These are phyloP conservation scores for Acleris holmiana DNA, from an alignment of 2,888 invertebrate species.

Conservation along the genomic window DNA sequence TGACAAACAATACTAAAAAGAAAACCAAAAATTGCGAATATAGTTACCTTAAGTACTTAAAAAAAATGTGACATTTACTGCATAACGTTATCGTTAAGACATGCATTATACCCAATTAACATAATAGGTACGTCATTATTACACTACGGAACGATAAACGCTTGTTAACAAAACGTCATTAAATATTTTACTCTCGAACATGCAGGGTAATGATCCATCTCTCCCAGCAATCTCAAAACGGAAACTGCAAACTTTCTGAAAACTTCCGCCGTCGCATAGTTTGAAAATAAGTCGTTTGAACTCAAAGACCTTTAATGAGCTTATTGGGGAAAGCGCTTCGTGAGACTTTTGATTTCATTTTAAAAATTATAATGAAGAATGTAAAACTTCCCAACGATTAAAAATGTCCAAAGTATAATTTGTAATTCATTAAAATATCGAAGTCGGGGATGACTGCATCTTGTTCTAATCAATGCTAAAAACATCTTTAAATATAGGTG, in stretches of 20 bases:
- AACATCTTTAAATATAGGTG: too few species aligned
- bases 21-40: too few species aligned
- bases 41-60: too few species aligned
- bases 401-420: not conserved
- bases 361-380: not conserved
- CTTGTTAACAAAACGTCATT: too few species aligned
- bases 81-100: too few species aligned
- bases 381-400: not conserved
- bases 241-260: conserved; percentile 6
- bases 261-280: conserved; percentile 31
- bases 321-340: conserved; percentile 22
- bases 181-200: not conserved
- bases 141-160: not conserved
- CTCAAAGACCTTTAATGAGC: conserved; percentile 33
- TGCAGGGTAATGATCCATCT: conserved; percentile 9
- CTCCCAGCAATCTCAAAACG: conserved; percentile 8
- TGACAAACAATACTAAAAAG: too few species aligned
- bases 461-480: too few species aligned
- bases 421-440: not conserved
- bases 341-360: conserved; percentile 17
- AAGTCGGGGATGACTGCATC: too few species aligned
- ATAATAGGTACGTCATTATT: too few species aligned
- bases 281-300: conserved; percentile 31
- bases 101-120: too few species aligned
- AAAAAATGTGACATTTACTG: too few species aligned